A percentile compares a stretch with the other conserved stretches of the same genome.
These are phyloP conservation scores for Corapipo altera DNA, from an alignment of 2,113 vertebrate species.

Conservation along the genomic window DNA sequence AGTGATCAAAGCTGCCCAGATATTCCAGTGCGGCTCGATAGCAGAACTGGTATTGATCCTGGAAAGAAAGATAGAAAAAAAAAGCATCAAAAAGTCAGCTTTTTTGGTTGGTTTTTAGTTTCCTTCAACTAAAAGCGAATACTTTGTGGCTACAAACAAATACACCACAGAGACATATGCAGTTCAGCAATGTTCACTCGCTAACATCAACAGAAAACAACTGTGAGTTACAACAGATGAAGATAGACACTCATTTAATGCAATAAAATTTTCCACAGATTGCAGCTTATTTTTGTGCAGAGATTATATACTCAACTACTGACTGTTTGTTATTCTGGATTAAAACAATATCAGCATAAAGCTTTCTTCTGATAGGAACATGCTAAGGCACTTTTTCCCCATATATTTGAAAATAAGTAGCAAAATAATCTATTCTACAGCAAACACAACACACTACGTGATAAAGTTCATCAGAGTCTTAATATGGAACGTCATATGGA, in stretches of 20 bases:
- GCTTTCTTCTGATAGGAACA: background rate
- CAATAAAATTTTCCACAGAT: background rate
- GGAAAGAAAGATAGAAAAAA: conserved; percentile 42
- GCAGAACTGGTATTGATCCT: conserved; percentile 99
- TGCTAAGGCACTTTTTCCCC: background rate
- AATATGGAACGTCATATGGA: background rate
- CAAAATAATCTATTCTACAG: background rate
- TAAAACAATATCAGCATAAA: background rate
- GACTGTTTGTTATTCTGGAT: background rate
- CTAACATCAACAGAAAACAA: background rate
- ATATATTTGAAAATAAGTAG: background rate
- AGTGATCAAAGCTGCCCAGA: conserved; percentile 99
- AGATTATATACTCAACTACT: background rate
- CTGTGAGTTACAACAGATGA: background rate
- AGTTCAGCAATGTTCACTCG: background rate
- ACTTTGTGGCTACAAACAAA: background rate
- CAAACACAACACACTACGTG: background rate
- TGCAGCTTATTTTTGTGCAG: background rate
- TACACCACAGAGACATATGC: background rate
- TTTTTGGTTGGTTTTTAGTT: background rate
- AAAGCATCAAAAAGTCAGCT: conserved; percentile 1
- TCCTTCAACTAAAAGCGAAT: background rate
- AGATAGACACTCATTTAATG: background rate
- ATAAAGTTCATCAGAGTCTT: background rate
- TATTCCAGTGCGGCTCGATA: conserved; percentile 98